phyloP scores from a whole-genome alignment of 1,140 invertebrate genomes.

The Phymorhynchus buccinoides region DNA sequence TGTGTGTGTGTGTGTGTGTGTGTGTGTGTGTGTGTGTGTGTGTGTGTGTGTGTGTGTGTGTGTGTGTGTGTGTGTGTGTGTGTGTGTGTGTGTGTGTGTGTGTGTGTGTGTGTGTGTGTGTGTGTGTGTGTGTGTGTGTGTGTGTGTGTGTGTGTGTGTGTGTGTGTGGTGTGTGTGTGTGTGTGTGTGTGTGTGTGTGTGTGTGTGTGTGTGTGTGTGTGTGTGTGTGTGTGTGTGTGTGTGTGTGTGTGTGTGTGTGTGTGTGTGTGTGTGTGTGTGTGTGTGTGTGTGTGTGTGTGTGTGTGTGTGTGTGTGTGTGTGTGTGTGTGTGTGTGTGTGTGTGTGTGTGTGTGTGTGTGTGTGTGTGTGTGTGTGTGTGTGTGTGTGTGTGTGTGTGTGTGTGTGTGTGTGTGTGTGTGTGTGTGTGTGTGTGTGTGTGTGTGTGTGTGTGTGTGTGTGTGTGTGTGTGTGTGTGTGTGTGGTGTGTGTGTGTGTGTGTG shows the following conservation, averaged over 20 bases:
- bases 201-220: background rate
- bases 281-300: constrained; percentile 13
- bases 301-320: constrained; percentile 21
- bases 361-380: background rate
- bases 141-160: constrained; percentile 14
- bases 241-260: no score
- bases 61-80: constrained; percentile 13
- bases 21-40: constrained; percentile 7
- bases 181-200: constrained; percentile 9
- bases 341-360: background rate
- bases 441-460: constrained; percentile 26
- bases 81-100: constrained; percentile 14
- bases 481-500: background rate
- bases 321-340: background rate
- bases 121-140: background rate
- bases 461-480: constrained; percentile 16
- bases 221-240: no score
- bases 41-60: background rate
- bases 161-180: constrained; percentile 20
- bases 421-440: background rate
- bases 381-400: constrained; percentile 24
- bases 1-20: constrained; percentile 24
- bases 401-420: constrained; percentile 19
- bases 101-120: constrained; percentile 24
- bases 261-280: no score